phyloP scores from a whole-genome alignment of 53 echinoderm and acorn worm genomes.

The Actinopyga echinites region DNA sequence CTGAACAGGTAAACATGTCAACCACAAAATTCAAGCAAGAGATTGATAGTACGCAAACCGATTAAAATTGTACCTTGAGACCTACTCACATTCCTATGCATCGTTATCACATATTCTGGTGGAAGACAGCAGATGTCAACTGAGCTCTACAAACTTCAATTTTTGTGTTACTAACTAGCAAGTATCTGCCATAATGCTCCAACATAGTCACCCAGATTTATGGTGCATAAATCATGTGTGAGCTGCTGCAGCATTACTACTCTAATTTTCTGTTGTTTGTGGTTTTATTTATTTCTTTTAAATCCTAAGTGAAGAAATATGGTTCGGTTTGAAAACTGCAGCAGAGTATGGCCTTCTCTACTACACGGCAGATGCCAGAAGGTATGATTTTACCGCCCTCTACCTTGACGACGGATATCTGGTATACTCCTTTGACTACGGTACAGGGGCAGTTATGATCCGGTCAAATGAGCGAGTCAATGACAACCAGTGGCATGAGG shows the following conservation, averaged over 20 bases:
- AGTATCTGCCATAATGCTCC: too few species aligned
- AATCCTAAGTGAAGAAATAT: constrained; percentile 37
- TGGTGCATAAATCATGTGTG: neutral
- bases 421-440: constrained; percentile 74
- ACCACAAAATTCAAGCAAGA: too few species aligned
- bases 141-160: too few species aligned
- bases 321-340: constrained; percentile 61
- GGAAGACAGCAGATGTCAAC: too few species aligned
- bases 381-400: constrained; percentile 51
- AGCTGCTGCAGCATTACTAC: neutral
- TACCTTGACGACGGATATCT: constrained; percentile 57
- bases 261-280: neutral
- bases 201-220: too few species aligned
- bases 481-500: constrained; percentile 79
- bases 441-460: constrained; percentile 54
- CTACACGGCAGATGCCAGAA: constrained; percentile 47
- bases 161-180: too few species aligned
- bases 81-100: too few species aligned
- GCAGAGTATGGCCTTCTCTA: constrained; percentile 60
- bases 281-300: neutral
- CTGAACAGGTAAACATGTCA: too few species aligned
- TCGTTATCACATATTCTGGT: too few species aligned
- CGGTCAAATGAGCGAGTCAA: constrained; percentile 43
- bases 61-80: too few species aligned
- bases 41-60: too few species aligned